These are phyloP conservation scores for Drosophila equinoxialis DNA, from an alignment of 1,140 invertebrate genomes.

Conservation along the genomic window DNA sequence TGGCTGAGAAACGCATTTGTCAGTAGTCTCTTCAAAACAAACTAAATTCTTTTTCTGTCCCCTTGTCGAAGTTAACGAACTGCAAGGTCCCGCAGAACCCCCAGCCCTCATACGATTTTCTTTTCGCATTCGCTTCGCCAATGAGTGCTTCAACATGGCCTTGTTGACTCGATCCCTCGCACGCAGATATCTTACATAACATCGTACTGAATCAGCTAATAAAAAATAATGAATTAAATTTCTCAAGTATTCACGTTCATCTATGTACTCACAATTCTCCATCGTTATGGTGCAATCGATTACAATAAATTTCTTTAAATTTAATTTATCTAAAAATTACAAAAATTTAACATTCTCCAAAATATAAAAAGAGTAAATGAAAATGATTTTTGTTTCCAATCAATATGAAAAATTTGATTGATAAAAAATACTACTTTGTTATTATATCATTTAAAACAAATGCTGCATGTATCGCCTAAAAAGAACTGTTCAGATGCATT, in stretches of 20 bases:
- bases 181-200: not conserved
- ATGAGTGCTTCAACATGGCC: too few relatives aligned
- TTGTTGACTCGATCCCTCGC: not conserved
- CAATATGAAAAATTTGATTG: not conserved
- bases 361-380: not conserved
- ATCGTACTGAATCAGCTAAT: not conserved
- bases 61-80: not conserved
- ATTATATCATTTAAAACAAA: not conserved
- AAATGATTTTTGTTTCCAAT: not conserved
- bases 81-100: not conserved
- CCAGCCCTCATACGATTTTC: not conserved
- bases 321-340: not conserved
- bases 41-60: not conserved
- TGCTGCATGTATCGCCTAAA: not conserved
- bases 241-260: not conserved
- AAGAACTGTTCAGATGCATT: not conserved
- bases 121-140: not conserved
- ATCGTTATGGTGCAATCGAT: not conserved
- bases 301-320: not conserved
- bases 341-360: not conserved
- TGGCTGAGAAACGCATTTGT: not conserved
- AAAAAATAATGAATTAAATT: not conserved
- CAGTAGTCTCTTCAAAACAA: not conserved
- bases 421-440: constrained; percentile 2
- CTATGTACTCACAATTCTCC: not conserved